phyloP scores from a whole-genome alignment of 2,888 invertebrate species.

The Ganaspis brasiliensis region DNA sequence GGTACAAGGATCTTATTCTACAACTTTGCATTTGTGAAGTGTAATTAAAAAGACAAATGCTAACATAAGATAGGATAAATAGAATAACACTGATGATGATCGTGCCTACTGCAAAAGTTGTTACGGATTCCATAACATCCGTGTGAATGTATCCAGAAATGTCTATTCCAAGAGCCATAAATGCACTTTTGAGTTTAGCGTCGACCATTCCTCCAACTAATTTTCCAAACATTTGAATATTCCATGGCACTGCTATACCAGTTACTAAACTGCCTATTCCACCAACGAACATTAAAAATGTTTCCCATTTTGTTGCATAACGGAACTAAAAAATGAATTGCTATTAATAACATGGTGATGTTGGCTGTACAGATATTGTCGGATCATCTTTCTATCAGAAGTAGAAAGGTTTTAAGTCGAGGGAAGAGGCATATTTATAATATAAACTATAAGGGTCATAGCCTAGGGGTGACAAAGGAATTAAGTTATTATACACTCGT shows the following conservation, averaged over 20 bases:
- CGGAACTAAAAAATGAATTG: slow-evolving; percentile 83
- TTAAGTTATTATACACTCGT: no score
- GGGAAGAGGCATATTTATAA: no score
- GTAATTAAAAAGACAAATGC: slow-evolving; percentile 87
- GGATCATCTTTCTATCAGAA: no score
- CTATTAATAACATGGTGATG: neutral
- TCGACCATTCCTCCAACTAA: slow-evolving; percentile 85
- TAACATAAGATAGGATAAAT: slow-evolving; percentile 84
- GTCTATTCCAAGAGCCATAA: slow-evolving; percentile 65
- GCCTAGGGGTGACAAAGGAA: no score
- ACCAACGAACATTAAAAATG: slow-evolving; percentile 83
- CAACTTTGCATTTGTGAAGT: slow-evolving; percentile 87
- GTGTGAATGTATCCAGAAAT: slow-evolving; percentile 62
- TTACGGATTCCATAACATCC: slow-evolving; percentile 81
- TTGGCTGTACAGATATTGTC: neutral
- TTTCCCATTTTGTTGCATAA: slow-evolving; percentile 85
- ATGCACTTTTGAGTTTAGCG: slow-evolving; percentile 64
- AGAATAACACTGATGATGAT: slow-evolving; percentile 84
- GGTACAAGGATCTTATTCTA: slow-evolving; percentile 85
- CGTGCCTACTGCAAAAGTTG: slow-evolving; percentile 85
- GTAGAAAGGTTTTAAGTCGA: no score
- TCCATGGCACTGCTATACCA: slow-evolving; percentile 86
- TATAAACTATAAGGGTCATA: no score
- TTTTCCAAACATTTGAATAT: slow-evolving; percentile 86
- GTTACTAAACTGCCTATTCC: slow-evolving; percentile 83